Evolutionary conservation across 1,140 invertebrate genomes (phyloP).

Genomic region (Aphis gossypii): DNA sequence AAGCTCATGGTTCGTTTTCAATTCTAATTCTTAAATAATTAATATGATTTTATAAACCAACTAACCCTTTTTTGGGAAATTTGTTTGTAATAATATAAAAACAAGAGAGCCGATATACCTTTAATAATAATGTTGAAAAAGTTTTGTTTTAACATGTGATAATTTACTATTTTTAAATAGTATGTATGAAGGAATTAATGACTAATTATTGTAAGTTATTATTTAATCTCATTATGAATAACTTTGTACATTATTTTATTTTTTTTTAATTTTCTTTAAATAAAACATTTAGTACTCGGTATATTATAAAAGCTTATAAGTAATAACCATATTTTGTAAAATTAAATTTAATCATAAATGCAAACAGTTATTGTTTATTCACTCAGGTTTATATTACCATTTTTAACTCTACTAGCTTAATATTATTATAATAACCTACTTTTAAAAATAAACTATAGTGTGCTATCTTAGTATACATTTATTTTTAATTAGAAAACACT

Average conservation of each 20-base stretch:
- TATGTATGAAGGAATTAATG: neutral
- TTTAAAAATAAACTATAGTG: neutral
- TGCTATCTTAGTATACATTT: neutral
- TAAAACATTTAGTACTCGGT: neutral
- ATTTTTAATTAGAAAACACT: constrained; percentile 31
- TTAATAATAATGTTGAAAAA: neutral
- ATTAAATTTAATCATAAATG: neutral
- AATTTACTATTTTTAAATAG: neutral
- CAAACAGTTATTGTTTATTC: constrained; percentile 13
- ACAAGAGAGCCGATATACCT: neutral
- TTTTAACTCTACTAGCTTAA: constrained; percentile 16
- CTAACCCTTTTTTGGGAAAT: neutral
- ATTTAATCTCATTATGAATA: neutral
- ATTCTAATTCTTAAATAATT: neutral
- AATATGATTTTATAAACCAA: neutral
- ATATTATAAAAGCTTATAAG: neutral
- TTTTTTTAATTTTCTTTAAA: neutral
- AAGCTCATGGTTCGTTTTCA: neutral
- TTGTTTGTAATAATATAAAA: neutral
- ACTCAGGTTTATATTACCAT: neutral
- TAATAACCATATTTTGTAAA: neutral
- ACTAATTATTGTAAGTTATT: neutral
- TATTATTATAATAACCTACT: neutral
- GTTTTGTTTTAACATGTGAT: neutral
- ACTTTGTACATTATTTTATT: neutral